phyloP scores from a whole-genome alignment of 2,113 vertebrate genomes.

The Phaethon lepturus region DNA sequence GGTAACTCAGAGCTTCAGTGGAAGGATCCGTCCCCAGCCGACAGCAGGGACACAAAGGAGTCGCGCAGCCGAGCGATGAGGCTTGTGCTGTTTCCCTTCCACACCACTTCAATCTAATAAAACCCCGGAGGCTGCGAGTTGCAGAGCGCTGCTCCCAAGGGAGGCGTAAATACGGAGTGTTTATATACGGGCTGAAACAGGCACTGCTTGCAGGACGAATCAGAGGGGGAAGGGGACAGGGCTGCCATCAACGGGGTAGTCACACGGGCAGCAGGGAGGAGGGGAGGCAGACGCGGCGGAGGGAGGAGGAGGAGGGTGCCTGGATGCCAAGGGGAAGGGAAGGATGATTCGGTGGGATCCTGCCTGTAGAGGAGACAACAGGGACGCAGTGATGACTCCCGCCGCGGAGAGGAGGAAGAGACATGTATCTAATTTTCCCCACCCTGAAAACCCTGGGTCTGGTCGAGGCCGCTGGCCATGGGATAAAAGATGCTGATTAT shows the following conservation, averaged over 20 bases:
- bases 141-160: background rate
- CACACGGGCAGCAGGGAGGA: background rate
- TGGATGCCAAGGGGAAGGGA: background rate
- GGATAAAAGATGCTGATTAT: background rate
- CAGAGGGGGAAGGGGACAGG: background rate
- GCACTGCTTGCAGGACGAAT: background rate
- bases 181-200: background rate
- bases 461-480: rapidly evolving
- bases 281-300: rapidly evolving
- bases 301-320: background rate
- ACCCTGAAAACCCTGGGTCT: background rate
- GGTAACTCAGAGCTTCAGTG: background rate
- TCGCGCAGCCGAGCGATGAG: rapidly evolving
- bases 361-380: background rate
- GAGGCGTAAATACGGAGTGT: background rate
- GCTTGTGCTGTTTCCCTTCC: background rate
- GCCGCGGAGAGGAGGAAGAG: background rate
- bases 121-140: background rate
- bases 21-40: background rate
- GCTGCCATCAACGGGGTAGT: background rate
- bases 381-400: rapidly evolving
- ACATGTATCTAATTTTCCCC: background rate
- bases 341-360: background rate
- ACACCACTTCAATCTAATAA: background rate
- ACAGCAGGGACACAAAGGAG: background rate